Percentiles rank a stretch among this genome's conserved stretches.
phyloP scores from a whole-genome alignment of 23 tunicate genomes.

The Oikopleura dioica region DNA sequence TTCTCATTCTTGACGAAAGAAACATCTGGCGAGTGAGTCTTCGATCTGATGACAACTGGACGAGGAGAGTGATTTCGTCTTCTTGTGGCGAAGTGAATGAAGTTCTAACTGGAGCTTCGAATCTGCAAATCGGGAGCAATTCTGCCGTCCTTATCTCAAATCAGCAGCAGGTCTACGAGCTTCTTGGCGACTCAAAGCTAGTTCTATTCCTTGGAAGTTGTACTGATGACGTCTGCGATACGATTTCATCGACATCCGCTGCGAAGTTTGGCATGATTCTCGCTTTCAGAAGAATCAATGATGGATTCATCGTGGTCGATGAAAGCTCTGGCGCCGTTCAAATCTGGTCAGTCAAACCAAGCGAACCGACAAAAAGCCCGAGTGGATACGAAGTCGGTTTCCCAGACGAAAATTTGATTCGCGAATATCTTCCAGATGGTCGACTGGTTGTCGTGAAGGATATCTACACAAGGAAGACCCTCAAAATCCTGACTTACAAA shows the following conservation, averaged over 20 bases:
- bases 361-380: background rate
- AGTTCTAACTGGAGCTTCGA: too few relatives aligned
- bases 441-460: background rate
- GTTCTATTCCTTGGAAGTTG: too few relatives aligned
- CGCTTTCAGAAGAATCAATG: background rate
- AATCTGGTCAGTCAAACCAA: background rate
- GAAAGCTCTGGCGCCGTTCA: background rate
- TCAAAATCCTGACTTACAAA: background rate
- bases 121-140: too few relatives aligned
- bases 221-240: background rate
- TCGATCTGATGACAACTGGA: too few relatives aligned
- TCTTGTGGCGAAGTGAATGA: too few relatives aligned
- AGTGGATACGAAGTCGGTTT: constrained; percentile 4
- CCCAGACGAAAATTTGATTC: background rate
- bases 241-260: background rate
- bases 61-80: too few relatives aligned
- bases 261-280: background rate
- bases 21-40: too few relatives aligned
- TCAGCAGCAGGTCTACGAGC: too few relatives aligned
- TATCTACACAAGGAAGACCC: background rate
- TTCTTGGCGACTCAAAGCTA: too few relatives aligned
- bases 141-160: too few relatives aligned
- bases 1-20: too few relatives aligned
- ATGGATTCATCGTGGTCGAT: background rate
- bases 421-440: background rate